Percentiles rank a stretch among this genome's conserved stretches.
phyloP scores from a whole-genome alignment of 2,113 vertebrate genomes.

The Lathamus discolor region DNA sequence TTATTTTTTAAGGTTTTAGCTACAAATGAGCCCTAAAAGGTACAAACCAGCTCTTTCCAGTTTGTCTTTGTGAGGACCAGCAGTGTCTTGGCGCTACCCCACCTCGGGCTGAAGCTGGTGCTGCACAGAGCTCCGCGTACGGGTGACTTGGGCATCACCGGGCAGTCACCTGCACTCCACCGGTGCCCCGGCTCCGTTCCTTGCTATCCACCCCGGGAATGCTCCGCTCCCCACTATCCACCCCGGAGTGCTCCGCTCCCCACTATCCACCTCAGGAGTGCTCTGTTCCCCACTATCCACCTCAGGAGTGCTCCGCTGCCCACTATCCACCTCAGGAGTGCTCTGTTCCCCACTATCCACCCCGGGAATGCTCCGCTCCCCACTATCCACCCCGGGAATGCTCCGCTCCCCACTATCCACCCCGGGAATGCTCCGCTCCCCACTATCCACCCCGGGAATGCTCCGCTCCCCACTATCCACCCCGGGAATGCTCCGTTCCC shows the following conservation, averaged over 20 bases:
- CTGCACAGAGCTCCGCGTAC: accelerated
- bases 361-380: neutral
- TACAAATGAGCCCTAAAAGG: neutral
- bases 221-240: too few relatives aligned
- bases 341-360: neutral
- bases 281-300: neutral
- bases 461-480: neutral
- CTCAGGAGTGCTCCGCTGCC: neutral
- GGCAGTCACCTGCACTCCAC: accelerated
- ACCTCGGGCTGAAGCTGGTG: neutral
- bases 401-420: neutral
- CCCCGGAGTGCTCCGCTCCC: neutral
- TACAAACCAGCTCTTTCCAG: neutral
- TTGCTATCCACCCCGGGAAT: neutral
- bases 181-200: too few relatives aligned
- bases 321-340: too few relatives aligned
- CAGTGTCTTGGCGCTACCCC: accelerated
- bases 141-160: neutral
- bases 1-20: neutral
- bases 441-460: neutral
- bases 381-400: neutral
- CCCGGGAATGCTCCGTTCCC: too few relatives aligned
- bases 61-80: too few relatives aligned
- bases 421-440: neutral
- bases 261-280: too few relatives aligned